Conservation (phyloP, 2,797 vertebrate species). For the Chrosomus eos region DNA sequence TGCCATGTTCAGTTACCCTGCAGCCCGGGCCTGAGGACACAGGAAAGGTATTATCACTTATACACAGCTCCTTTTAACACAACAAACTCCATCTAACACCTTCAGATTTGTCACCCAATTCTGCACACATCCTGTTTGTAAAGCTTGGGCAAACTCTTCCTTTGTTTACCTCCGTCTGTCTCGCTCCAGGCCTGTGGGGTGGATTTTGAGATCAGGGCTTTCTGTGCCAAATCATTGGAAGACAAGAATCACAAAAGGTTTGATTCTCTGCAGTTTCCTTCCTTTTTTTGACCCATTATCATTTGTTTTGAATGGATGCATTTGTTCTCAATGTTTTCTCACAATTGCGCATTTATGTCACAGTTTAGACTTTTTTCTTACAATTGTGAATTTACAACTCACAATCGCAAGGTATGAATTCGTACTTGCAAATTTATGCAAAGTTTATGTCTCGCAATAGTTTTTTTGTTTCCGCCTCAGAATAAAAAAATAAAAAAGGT, state of each 20-base stretch:
- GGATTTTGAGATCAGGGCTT: conserved; percentile 81
- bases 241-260: conserved; percentile 83
- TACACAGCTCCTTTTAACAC: conserved; percentile 6
- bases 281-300: neutral
- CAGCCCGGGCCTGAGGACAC: conserved; percentile 95
- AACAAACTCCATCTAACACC: conserved; percentile 16
- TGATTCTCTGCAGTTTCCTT: conserved; percentile 7
- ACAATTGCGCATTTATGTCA: neutral
- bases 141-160: neutral
- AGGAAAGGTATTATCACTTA: conserved; percentile 82
- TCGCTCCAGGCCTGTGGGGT: conserved; percentile 83
- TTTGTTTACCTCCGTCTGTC: neutral
- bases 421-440: too few relatives aligned
- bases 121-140: neutral
- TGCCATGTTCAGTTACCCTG: conserved; percentile 94
- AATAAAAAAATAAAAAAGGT: too few relatives aligned
- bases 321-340: too few relatives aligned
- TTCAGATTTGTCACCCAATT: neutral
- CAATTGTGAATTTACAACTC: too few relatives aligned
- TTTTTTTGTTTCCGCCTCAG: too few relatives aligned
- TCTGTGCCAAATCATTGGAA: conserved; percentile 86
- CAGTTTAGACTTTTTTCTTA: neutral
- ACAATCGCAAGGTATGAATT: neutral
- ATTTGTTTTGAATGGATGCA: neutral
- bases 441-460: too few relatives aligned